Evolutionary conservation across 2,888 invertebrate species (phyloP), one percentile per base, ranked within the genome.

Genomic region (Nebria salina): DNA sequence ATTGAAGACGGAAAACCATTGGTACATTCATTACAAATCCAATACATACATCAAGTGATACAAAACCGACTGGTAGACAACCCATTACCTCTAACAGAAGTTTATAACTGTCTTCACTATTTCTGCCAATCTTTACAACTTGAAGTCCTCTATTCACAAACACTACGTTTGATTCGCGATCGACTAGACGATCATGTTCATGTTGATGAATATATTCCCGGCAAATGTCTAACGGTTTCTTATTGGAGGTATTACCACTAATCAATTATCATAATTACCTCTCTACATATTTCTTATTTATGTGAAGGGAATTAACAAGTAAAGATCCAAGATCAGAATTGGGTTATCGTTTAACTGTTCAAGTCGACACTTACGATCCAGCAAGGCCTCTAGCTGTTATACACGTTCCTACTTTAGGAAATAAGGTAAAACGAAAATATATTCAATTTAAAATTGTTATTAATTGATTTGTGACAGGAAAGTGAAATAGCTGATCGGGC

Each of bases 111-210:
- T 82, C 90, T 98, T 54, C 97, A 97, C 84, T 96, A 94, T 87
- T 98, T 99, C 89, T 98, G 98, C 87, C 97, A 98, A 86, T 96
- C 97, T 0, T 90, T 99, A 42, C 99, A 99, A 86, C 90, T 99
- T 43, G 98, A 98, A 89, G 94, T 94, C 6, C 89, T 97, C 3
- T 96, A 96, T 87, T 96, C 96, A 0, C 96, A 98, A 90, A 96
- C 97, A 0, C 90, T 97, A 85, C 92, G 97, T 73, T 90, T 99
- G 74, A 96, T 97, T 86, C 92, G 95, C 70, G 97, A 98, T 86
- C 92, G 98, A 7, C 90, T 98, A 26, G 95, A 97, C 82, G 95
- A 95, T 84, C 97, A 98, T 87, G 93, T 97, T 81, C 94, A 94
- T 85, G 95, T 97, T 4, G 98, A 98, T 86, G 96, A 97, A 86